A percentile compares a stretch with the other conserved stretches of the same genome.
These are phyloP conservation scores for Tapirus terrestris DNA, from an alignment of 2,113 vertebrate species.

Conservation along the genomic window DNA sequence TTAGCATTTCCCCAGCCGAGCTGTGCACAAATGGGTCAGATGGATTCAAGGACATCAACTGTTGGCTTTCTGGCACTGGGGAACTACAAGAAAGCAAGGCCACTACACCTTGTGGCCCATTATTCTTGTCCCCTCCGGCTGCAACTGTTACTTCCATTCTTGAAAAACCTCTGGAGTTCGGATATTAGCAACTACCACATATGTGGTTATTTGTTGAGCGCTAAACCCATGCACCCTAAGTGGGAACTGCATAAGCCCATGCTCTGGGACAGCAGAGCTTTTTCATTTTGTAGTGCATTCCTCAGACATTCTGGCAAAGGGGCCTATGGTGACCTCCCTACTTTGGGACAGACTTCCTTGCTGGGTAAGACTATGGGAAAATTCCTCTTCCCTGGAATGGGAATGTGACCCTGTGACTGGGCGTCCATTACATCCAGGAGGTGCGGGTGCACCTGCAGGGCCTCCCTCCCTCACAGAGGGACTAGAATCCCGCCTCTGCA, in stretches of 20 bases:
- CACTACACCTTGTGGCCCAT: not conserved
- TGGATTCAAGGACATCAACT: not conserved
- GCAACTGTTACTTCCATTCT: not conserved
- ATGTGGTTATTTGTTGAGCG: not conserved
- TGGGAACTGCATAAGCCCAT: not conserved
- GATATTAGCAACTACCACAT: slow-evolving; percentile 25
- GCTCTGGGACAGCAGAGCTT: not conserved
- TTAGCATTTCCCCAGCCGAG: not conserved
- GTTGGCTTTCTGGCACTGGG: not conserved
- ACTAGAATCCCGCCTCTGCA: slow-evolving; percentile 18
- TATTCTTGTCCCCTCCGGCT: not conserved
- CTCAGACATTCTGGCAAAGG: slow-evolving; percentile 40
- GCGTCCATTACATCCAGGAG: not conserved
- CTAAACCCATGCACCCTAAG: not conserved
- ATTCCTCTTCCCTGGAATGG: slow-evolving; percentile 57
- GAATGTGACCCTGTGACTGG: slow-evolving; percentile 72
- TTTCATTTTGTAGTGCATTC: slow-evolving; percentile 48
- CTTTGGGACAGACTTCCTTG: not conserved
- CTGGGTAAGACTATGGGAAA: slow-evolving; percentile 66
- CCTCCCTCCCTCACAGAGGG: slow-evolving; percentile 22
- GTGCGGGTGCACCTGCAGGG: slow-evolving; percentile 62
- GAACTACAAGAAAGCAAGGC: not conserved
- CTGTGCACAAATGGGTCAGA: not conserved
- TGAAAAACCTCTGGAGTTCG: not conserved
- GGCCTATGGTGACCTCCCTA: slow-evolving; percentile 58